Evolutionary conservation across 2,113 vertebrate species (phyloP), one percentile per base, ranked within the genome.

Genomic region (Tichodroma muraria): DNA sequence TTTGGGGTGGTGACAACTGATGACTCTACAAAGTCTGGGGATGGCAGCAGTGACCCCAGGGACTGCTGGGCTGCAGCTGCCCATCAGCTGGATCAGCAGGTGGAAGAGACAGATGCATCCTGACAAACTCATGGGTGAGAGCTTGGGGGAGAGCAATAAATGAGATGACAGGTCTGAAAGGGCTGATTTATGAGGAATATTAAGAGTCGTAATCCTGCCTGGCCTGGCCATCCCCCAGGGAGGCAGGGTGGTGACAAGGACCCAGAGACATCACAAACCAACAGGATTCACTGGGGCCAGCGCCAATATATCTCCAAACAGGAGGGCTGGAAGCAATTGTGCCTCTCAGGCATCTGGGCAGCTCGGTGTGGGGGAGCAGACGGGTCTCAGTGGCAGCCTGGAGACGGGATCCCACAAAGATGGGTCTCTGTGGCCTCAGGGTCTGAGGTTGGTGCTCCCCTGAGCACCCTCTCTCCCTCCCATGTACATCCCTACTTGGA

Each of bases 161-260:
- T 76, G 78, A 85, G 92, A 80, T 80, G 90, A 95, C 88, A 82
- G 68, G 56, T 76, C 93, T 90, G 89, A 92, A 83, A 77, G 81
- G 64, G 64, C 42, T 96, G 94, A 96, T 95, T 90, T 96, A 93
- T 6, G 71, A 95, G 88, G 45, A 87, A 93, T 94, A 93, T 92
- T 92, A 90, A 80, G 81, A 96, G 94, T 82, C 1, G 1, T 86
- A 96, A 95, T 94, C 77, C 87, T 90, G 82, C 71, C 92, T 84
- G 73, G 80, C 80, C 88, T 13, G 22, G 92, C 80, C 47, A 49
- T 65, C 75, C 92, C 69, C 31, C 77, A 70, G 91, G 80, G 86
- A 85, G 47, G 42, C 66, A 66, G 68, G 70, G 81, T 7, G 77
- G 85, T 91, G 94, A 91, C 70, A 94, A 61, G 85, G 89, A 90